A percentile compares a stretch with the other conserved stretches of the same genome.
These are phyloP conservation scores for Peromyscus californicus DNA, from an alignment of 2,113 vertebrate genomes.

Conservation along the genomic window DNA sequence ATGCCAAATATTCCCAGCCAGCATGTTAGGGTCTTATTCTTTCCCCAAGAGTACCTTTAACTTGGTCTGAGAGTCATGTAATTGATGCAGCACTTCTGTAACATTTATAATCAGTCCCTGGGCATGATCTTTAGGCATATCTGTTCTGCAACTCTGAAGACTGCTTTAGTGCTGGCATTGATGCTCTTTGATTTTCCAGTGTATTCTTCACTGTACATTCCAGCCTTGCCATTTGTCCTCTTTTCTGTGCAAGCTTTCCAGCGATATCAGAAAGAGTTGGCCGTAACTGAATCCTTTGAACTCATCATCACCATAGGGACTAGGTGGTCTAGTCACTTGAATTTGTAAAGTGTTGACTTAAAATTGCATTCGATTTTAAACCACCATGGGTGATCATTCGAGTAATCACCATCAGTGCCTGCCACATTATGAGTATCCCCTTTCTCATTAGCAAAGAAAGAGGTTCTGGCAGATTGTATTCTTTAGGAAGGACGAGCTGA, in stretches of 20 bases:
- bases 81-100: slow-evolving; percentile 39
- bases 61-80: slow-evolving; percentile 33
- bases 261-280: slow-evolving; percentile 61
- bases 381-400: slow-evolving; percentile 60
- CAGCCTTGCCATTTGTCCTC: slow-evolving; percentile 59
- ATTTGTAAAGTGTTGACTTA: slow-evolving; percentile 71
- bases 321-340: slow-evolving; percentile 67
- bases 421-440: slow-evolving; percentile 44
- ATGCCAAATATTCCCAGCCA: slow-evolving; percentile 42
- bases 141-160: slow-evolving; percentile 39
- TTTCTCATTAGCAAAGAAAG: slow-evolving; percentile 48
- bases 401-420: slow-evolving; percentile 63
- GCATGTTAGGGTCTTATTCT: not conserved
- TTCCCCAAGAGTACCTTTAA: slow-evolving; percentile 56
- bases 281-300: slow-evolving; percentile 24
- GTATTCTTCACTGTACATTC: slow-evolving; percentile 44
- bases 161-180: slow-evolving; percentile 5
- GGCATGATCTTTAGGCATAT: slow-evolving; percentile 24
- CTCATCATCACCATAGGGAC: slow-evolving; percentile 61
- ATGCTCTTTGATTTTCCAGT: slow-evolving; percentile 49
- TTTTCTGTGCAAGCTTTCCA: slow-evolving; percentile 66
- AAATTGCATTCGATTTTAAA: slow-evolving; percentile 71
- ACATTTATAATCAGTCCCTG: slow-evolving; percentile 58
- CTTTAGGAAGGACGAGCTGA: slow-evolving; percentile 51
- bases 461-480: not conserved